These are phyloP conservation scores for Parnassius glacialis DNA, from an alignment of 2,888 invertebrate genomes.

Conservation along the genomic window DNA sequence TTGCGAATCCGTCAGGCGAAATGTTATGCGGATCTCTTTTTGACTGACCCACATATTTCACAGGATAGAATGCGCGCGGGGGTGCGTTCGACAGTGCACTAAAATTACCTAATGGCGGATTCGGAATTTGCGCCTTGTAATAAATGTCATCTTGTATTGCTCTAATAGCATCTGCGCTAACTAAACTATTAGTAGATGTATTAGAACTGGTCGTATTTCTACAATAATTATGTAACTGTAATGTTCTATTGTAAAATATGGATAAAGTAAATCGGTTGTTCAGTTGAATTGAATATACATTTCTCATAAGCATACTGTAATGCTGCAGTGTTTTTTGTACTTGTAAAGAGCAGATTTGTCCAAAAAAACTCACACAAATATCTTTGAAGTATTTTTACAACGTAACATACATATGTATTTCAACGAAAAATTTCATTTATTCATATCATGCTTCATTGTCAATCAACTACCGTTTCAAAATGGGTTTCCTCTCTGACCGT, in stretches of 20 bases:
- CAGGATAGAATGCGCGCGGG: conserved; percentile 10
- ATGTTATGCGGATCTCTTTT: conserved; percentile 34
- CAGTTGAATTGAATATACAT: too few relatives aligned
- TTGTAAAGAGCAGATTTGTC: too few relatives aligned
- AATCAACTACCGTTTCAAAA: too few relatives aligned
- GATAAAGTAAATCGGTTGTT: too few relatives aligned
- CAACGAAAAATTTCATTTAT: too few relatives aligned
- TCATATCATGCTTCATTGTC: too few relatives aligned
- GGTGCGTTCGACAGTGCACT: conserved; percentile 30
- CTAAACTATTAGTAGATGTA: not conserved
- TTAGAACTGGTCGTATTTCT: not conserved
- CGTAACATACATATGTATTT: too few relatives aligned
- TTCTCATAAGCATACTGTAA: too few relatives aligned
- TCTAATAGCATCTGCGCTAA: not conserved
- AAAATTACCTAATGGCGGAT: conserved; percentile 15
- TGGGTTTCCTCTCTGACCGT: too few relatives aligned
- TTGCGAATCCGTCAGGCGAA: conserved; percentile 62
- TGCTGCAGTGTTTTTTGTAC: too few relatives aligned
- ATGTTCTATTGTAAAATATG: not conserved
- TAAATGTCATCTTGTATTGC: conserved; percentile 12
- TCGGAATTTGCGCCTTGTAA: conserved; percentile 10
- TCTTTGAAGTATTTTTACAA: too few relatives aligned
- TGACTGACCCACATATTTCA: conserved; percentile 35
- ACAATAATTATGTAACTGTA: not conserved
- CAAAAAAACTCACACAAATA: too few relatives aligned